Conservation (phyloP, 2,113 vertebrate genomes). For the Myrmecophaga tridactyla region DNA sequence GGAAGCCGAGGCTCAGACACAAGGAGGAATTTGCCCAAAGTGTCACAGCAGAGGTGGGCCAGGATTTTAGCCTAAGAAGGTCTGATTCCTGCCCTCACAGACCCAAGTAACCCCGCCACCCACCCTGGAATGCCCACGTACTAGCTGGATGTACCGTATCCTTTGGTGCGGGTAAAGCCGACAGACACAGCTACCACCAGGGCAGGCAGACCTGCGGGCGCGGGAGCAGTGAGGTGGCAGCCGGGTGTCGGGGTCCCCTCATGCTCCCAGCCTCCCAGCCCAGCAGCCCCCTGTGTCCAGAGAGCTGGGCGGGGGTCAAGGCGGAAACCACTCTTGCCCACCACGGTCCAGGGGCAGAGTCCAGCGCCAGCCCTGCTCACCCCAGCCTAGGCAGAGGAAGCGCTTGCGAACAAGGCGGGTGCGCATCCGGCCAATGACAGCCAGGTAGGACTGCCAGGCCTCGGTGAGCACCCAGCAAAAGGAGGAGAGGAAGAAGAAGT, state of each 20-base stretch:
- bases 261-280: not conserved
- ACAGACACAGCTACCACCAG: conserved; percentile 96
- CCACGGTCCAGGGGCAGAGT: conserved; percentile 30
- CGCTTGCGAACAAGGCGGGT: conserved; percentile 97
- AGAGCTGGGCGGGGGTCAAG: not conserved
- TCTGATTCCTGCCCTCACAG: not conserved
- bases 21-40: not conserved
- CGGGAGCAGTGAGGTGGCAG: not conserved
- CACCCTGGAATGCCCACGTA: conserved; percentile 82
- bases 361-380: conserved; percentile 81
- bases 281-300: not conserved
- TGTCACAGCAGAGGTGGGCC: not conserved
- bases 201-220: conserved; percentile 87
- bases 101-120: not conserved
- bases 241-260: not conserved
- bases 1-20: conserved; percentile 15
- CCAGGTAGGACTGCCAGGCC: conserved; percentile 99
- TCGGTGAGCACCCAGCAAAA: conserved; percentile 99
- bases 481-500: conserved; percentile 99
- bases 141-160: conserved; percentile 96
- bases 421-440: conserved; percentile 97
- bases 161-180: conserved; percentile 95
- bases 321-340: not conserved
- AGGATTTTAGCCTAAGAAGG: not conserved
- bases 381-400: conserved; percentile 99